These are phyloP conservation scores for Leptoteleia sp. DNA, from an alignment of 1,140 invertebrate species.

Conservation along the genomic window DNA sequence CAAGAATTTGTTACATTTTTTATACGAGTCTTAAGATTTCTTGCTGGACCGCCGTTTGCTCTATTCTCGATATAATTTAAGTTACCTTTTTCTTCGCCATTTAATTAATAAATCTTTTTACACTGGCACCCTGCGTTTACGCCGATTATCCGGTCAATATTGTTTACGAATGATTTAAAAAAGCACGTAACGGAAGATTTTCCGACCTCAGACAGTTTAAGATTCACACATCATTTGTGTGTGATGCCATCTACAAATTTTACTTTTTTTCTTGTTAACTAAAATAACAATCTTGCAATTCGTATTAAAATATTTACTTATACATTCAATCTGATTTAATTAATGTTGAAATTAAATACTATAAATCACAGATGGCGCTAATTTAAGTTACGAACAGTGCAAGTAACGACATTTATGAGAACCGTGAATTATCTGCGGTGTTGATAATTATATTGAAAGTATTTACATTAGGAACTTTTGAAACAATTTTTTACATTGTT, in stretches of 20 bases:
- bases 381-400: background rate
- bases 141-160: conserved; percentile 30
- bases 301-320: too few relatives aligned
- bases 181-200: background rate
- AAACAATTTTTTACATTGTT: conserved; percentile 1
- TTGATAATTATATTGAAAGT: background rate
- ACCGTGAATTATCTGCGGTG: background rate
- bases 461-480: conserved; percentile 6
- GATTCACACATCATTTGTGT: background rate
- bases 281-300: too few relatives aligned
- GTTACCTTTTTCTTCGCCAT: background rate
- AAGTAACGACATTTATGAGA: background rate
- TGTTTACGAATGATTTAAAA: conserved; percentile 9
- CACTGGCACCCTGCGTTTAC: conserved; percentile 39
- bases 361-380: too few relatives aligned
- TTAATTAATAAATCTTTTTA: conserved; percentile 7
- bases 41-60: conserved; percentile 20
- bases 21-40: conserved; percentile 62
- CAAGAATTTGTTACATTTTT: conserved; percentile 47
- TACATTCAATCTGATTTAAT: too few relatives aligned
- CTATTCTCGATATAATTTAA: conserved; percentile 31
- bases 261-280: too few relatives aligned
- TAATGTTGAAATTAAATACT: too few relatives aligned
- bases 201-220: background rate
- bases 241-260: background rate